These are phyloP conservation scores for Psix sp. DNA, from an alignment of 1,140 invertebrate species.

Conservation along the genomic window DNA sequence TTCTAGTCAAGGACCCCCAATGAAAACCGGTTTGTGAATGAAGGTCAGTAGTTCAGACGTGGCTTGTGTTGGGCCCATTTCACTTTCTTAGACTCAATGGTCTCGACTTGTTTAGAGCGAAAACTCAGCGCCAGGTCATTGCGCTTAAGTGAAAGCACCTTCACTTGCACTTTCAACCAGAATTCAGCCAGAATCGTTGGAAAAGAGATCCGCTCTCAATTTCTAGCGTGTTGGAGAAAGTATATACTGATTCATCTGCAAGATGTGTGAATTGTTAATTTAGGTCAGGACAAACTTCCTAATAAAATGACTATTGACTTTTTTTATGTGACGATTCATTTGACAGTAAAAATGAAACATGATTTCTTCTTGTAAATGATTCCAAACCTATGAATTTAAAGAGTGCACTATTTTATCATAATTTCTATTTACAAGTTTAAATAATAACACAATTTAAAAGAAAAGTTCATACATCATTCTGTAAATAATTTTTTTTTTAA, in stretches of 20 bases:
- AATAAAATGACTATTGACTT: no score
- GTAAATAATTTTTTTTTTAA: no score
- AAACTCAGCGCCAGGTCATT: conserved; percentile 59
- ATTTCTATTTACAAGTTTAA: no score
- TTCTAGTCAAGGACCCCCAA: conserved; percentile 65
- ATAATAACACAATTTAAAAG: no score
- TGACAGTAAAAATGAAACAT: no score
- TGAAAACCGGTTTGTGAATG: conserved; percentile 75
- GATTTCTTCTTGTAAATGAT: no score
- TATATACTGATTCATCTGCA: conserved; percentile 21
- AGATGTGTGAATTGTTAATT: no score
- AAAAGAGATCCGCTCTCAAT: conserved; percentile 61
- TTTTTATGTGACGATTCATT: no score
- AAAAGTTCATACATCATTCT: no score
- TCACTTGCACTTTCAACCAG: conserved; percentile 70
- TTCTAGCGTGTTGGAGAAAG: conserved; percentile 63
- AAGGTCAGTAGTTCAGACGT: conserved; percentile 76
- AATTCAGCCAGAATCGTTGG: conserved; percentile 35
- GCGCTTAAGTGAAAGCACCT: conserved; percentile 62
- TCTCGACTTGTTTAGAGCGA: conserved; percentile 40
- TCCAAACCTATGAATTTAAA: no score
- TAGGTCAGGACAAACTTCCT: no score
- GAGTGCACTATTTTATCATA: no score
- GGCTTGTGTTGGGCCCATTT: conserved; percentile 50
- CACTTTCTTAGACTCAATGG: conserved; percentile 63